These are phyloP conservation scores for Clarias batrachus DNA, from an alignment of 2,113 vertebrate genomes.

Conservation along the genomic window DNA sequence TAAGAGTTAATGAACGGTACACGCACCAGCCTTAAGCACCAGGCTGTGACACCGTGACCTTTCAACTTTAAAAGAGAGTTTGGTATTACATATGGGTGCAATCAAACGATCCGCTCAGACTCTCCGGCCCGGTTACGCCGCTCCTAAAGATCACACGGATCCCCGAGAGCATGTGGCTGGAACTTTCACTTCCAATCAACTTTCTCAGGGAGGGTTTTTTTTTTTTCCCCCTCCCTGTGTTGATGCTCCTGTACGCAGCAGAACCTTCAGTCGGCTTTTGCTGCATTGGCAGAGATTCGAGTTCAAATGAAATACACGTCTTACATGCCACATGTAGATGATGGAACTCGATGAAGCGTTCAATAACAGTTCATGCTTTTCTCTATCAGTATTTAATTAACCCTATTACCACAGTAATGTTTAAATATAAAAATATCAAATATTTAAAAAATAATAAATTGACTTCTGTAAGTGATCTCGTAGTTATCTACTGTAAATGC, in stretches of 20 bases:
- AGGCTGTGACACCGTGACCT: conserved; percentile 61
- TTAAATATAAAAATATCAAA: neutral
- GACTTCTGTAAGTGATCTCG: no score
- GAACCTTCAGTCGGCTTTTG: neutral
- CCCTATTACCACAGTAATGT: neutral
- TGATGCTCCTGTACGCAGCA: conserved; percentile 5
- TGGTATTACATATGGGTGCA: conserved; percentile 54
- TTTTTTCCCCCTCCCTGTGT: neutral
- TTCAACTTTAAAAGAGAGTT: conserved; percentile 47
- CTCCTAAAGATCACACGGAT: conserved; percentile 20
- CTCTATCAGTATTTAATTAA: neutral
- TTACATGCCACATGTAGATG: neutral
- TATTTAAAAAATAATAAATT: neutral
- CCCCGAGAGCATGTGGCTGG: conserved; percentile 20
- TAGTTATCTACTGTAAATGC: neutral
- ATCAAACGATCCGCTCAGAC: conserved; percentile 54
- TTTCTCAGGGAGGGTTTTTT: neutral
- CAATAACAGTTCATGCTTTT: neutral
- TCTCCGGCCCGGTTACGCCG: conserved; percentile 20
- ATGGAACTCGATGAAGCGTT: neutral
- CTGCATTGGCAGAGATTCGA: neutral
- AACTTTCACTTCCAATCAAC: conserved; percentile 29
- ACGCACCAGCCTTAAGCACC: conserved; percentile 50
- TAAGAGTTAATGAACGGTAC: conserved; percentile 62
- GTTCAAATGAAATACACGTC: neutral